Base-by-base conservation (phyloP, 1,140 invertebrate genomes). In the Meteorus sp. region DNA sequence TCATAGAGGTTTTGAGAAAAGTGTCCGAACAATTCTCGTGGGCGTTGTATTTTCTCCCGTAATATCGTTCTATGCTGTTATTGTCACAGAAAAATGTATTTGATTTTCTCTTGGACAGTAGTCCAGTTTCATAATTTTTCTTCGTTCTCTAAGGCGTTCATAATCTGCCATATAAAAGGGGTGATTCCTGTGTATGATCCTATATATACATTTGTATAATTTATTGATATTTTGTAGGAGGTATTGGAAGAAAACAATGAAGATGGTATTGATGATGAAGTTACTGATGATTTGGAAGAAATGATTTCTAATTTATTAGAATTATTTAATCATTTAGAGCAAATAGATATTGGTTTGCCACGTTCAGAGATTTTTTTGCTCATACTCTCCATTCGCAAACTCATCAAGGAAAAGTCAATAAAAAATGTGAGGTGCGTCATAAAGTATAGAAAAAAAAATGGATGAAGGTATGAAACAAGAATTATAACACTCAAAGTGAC, bases 361-460 rank as follows among this genome's bases (percentile, higher is more conserved):
- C 77, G 83, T 25, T 73, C 70, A 52, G 86, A 88, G 74, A 83
- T 87, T 66, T 82, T 85, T 48, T 71, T 81, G 15, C 63, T 89
- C 2, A 85, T 85, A 68, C 74, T 88, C n/a, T 80, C 84, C 2
- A 81, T 89, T 57, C 79, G 83, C 54, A 82, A 85, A 71, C 68
- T 89, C 17, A 72, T 81, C 1, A 75, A 79, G 37, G 79, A 76
- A 7, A 70, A 78, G 60, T 82, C 81, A 0, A 81, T 88, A 4
- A 65, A 82, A 53, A 83, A 81, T 27, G 77, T 86, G 31, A 79
- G 85, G 84, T 85, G 70, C 70, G 60, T 41, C 29, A 22, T 20
- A 48, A 2, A 47, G 7, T 60, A 5, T 43, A 41, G 22, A 59
- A 20, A 20, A 20, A 20, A 45, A 15, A 13, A 20, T 15, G 22